Evolutionary conservation across 1,140 invertebrate genomes (phyloP).

Genomic region (Bombus fervidus): DNA sequence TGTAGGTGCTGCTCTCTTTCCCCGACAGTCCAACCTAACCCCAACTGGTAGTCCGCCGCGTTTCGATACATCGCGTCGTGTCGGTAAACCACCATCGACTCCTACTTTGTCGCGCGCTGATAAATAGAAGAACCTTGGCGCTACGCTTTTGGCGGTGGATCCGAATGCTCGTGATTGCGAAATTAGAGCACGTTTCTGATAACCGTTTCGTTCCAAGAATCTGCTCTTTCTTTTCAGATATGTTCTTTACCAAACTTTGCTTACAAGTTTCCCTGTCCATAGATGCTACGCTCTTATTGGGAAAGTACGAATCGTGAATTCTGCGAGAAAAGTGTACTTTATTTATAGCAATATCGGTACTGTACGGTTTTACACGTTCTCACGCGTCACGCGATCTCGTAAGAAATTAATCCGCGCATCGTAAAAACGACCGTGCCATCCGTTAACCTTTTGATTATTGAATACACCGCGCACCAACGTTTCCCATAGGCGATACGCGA

Average conservation of each 20-base stretch:
- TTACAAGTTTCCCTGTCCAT: accelerated
- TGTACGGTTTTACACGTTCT: not conserved
- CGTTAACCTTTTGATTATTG: not conserved
- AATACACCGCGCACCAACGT: not conserved
- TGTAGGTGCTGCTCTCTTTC: constrained; percentile 53
- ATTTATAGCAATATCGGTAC: not conserved
- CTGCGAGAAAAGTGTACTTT: not conserved
- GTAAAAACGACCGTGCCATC: not conserved
- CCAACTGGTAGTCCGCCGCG: not conserved
- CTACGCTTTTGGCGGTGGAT: constrained; percentile 1
- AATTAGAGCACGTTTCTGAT: not conserved
- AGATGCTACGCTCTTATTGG: no score
- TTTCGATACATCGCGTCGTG: constrained; percentile 10
- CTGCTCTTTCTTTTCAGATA: not conserved
- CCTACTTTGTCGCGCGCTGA: not conserved
- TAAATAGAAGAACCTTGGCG: not conserved
- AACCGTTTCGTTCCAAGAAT: not conserved
- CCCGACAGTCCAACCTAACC: no score
- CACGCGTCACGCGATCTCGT: not conserved
- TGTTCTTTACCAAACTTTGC: accelerated
- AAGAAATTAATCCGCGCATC: not conserved
- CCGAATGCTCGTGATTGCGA: not conserved
- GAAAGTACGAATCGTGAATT: not conserved
- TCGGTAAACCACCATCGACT: constrained; percentile 9
- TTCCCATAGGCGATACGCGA: not conserved